A percentile compares a stretch with the other conserved stretches of the same genome.
Evolutionary conservation across 1,140 invertebrate genomes (phyloP).

Genomic region (Gerris buenoi): DNA sequence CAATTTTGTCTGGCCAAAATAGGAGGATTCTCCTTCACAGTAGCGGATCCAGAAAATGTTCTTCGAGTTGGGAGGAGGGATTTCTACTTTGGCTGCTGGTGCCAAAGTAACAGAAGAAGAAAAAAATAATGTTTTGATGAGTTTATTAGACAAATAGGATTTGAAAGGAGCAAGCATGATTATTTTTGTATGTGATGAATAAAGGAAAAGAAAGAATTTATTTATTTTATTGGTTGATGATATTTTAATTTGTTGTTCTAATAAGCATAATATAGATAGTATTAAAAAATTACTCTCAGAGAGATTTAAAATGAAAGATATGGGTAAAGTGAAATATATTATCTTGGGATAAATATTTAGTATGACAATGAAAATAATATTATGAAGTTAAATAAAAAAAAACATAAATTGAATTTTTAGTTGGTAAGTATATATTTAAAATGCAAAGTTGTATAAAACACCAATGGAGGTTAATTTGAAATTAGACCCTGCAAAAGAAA

Average conservation of each 20-base stretch:
- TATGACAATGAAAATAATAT: neutral
- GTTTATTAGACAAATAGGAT: neutral
- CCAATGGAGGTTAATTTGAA: neutral
- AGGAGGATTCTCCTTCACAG: too few relatives aligned
- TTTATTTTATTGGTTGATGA: neutral
- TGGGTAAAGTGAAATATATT: too few relatives aligned
- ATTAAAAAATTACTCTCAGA: neutral
- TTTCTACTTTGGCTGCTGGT: too few relatives aligned
- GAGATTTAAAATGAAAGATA: neutral
- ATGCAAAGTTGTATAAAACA: neutral
- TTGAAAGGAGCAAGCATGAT: neutral
- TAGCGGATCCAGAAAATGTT: too few relatives aligned
- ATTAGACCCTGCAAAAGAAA: neutral
- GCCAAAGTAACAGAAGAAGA: too few relatives aligned
- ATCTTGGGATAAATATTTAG: neutral
- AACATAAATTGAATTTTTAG: neutral
- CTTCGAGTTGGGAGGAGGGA: too few relatives aligned
- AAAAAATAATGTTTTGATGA: conserved; percentile 1
- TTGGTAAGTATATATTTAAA: neutral
- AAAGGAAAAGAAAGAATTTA: too few relatives aligned
- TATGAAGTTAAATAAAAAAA: neutral
- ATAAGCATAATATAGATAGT: neutral
- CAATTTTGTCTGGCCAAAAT: too few relatives aligned
- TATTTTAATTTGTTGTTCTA: neutral
- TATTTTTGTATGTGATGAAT: neutral